phyloP scores from a whole-genome alignment of 2,888 invertebrate species.

The Ennomos quercinarius region DNA sequence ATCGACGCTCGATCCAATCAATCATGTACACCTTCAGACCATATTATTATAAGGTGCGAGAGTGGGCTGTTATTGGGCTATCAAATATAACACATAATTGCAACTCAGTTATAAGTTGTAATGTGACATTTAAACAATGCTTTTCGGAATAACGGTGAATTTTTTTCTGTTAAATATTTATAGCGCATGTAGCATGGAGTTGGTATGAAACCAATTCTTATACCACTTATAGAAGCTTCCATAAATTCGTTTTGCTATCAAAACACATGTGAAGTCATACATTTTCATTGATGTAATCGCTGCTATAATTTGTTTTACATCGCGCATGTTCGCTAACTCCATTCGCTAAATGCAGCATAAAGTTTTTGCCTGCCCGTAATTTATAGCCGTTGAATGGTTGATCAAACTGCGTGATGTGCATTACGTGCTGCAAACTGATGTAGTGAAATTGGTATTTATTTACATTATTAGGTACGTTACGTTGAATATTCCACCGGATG shows the following conservation, averaged over 20 bases:
- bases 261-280: slow-evolving; percentile 2
- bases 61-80: slow-evolving; percentile 17
- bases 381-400: slow-evolving; percentile 16
- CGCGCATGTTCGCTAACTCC: neutral
- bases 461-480: neutral
- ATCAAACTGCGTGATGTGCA: slow-evolving; percentile 22
- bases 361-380: slow-evolving; percentile 12
- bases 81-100: slow-evolving; percentile 18
- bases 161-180: too few species aligned
- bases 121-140: neutral
- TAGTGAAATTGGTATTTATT: slow-evolving; percentile 19
- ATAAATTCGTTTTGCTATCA: neutral
- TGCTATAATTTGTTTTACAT: slow-evolving; percentile 16
- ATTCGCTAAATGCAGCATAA: slow-evolving; percentile 14
- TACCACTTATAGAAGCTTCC: neutral
- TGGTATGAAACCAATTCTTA: slow-evolving; percentile 1
- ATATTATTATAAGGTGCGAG: slow-evolving; percentile 10
- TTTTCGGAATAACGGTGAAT: too few species aligned
- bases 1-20: slow-evolving; percentile 13
- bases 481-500: neutral
- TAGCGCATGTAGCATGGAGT: neutral
- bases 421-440: slow-evolving; percentile 7
- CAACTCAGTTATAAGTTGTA: slow-evolving; percentile 8
- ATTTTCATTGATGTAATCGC: slow-evolving; percentile 4
- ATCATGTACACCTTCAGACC: slow-evolving; percentile 20